Base-by-base conservation (phyloP, 92 coral and sea anemone genomes). In the Bergia puertoricense region DNA sequence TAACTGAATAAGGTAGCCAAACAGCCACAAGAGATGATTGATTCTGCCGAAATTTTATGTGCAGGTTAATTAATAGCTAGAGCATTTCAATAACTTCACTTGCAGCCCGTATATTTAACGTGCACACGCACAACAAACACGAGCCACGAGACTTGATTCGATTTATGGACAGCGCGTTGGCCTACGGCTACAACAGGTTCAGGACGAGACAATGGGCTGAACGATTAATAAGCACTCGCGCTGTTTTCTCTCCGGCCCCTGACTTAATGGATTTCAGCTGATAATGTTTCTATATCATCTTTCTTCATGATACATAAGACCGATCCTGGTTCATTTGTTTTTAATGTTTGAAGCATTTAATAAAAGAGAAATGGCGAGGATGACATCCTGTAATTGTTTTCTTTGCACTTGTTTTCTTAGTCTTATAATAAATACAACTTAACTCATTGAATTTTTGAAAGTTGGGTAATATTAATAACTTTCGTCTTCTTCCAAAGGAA, bases 321-420 rank as follows among this genome's bases (percentile, higher is more conserved):
- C 22, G 23, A 41, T 76, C 54, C 11, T 41, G 8, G 23, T 76
- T 79, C 82, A 79, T 79, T 79, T 79, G 67, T 23, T 79, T 78
- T 77, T 45, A 45, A 78, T 78, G 57, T n/a, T 78, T 44, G 18
- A 78, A 45, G 81, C 81, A 45, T 78, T 78, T 78, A 36, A 40
- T 14, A 45, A 76, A 41, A 20, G 41, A 40, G 36, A 76, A n/a
- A 6, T 51, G 46, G 11, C 13, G 23, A 48, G 62, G 2, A 79
- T 42, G 40, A 79, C 82, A 79, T 79, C 42, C 7, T 79, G 82
- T 38, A 18, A 16, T 41, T 79, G 62, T 79, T 79, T 79, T 48
- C 66, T 50, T 79, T 50, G 40, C 67, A 50, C 38, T 48, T 37
- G 44, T n/a, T 79, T 72, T 20, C 65, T 4, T 23, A 48, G n/a